A percentile compares a stretch with the other conserved stretches of the same genome.
These are phyloP conservation scores for Parochlus steinenii DNA, from an alignment of 2,888 invertebrate genomes.

Conservation along the genomic window DNA sequence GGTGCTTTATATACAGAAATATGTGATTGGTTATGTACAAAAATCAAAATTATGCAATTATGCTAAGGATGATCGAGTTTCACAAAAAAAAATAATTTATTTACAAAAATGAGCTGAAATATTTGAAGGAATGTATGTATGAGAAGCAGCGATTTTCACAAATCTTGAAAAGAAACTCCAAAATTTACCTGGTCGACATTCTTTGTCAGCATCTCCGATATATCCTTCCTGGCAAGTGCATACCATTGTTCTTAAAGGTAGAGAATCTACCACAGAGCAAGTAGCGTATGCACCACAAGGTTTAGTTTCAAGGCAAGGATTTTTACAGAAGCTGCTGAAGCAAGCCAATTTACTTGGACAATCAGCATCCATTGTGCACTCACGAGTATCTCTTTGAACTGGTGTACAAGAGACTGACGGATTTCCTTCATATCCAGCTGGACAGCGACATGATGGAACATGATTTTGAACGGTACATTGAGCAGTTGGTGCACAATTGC, in stretches of 20 bases:
- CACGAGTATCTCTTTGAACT: conserved; percentile 37
- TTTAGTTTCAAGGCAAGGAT: conserved; percentile 59
- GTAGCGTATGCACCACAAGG: conserved; percentile 68
- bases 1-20: conserved; percentile 16
- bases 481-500: conserved; percentile 63
- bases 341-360: conserved; percentile 77
- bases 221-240: conserved; percentile 72
- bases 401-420: conserved; percentile 14
- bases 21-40: conserved; percentile 2
- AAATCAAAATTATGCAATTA: too few relatives aligned
- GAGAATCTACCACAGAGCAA: conserved; percentile 69
- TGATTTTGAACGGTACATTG: conserved; percentile 64
- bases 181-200: conserved; percentile 59
- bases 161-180: background rate
- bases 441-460: conserved; percentile 60
- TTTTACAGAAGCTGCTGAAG: conserved; percentile 58
- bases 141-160: background rate
- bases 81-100: conserved; percentile 5
- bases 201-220: conserved; percentile 70
- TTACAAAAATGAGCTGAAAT: conserved; percentile 9
- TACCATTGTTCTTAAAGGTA: conserved; percentile 75
- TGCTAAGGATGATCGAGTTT: background rate
- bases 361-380: conserved; percentile 65
- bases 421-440: conserved; percentile 59
- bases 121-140: conserved; percentile 1